These are phyloP conservation scores for Leptobrachium ailaonicum DNA, from an alignment of 2,113 vertebrate genomes.

Conservation along the genomic window DNA sequence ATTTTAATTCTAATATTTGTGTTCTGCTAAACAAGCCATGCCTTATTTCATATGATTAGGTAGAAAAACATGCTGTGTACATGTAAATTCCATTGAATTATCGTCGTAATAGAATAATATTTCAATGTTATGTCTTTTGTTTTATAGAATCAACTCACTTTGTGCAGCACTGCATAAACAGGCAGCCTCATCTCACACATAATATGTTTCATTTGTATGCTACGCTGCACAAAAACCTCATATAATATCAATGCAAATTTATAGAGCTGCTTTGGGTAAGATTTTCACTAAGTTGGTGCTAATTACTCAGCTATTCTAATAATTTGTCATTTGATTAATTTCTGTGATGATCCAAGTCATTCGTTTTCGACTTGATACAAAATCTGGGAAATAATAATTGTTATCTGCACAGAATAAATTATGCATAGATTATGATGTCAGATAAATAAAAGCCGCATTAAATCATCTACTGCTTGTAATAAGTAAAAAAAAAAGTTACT, in stretches of 20 bases:
- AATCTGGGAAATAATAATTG: neutral
- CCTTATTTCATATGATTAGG: neutral
- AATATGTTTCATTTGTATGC: slow-evolving; percentile 22
- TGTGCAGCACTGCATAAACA: neutral
- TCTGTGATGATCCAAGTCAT: neutral
- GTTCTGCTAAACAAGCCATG: neutral
- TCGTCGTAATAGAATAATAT: neutral
- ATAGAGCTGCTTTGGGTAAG: slow-evolving; percentile 3
- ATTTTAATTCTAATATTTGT: neutral
- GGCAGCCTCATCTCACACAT: neutral
- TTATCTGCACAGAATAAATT: neutral
- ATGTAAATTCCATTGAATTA: neutral
- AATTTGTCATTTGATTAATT: slow-evolving; percentile 22
- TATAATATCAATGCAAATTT: slow-evolving; percentile 15
- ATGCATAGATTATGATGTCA: neutral
- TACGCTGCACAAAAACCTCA: neutral
- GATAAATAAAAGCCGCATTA: too few species aligned
- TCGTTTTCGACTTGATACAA: neutral
- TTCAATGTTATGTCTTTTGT: neutral
- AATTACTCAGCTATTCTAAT: slow-evolving; percentile 18
- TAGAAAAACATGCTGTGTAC: neutral
- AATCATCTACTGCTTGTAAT: too few species aligned
- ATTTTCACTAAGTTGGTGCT: slow-evolving; percentile 8
- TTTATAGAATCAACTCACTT: neutral
- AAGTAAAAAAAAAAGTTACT: too few species aligned